Evolutionary conservation across 2,797 vertebrate genomes (phyloP).

Genomic region (Lepus townsendii): DNA sequence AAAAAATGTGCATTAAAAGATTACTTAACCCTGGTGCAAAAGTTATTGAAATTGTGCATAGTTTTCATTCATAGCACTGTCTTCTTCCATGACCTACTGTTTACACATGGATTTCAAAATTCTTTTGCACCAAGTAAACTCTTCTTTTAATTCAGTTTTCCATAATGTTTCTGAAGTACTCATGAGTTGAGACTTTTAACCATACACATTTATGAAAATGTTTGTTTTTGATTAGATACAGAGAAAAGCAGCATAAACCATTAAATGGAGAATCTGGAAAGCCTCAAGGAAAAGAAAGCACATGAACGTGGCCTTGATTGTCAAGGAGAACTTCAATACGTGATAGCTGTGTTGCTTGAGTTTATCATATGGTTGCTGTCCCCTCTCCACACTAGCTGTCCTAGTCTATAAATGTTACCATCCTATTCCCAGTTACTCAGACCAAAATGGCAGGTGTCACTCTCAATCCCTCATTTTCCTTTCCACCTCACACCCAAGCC

Average conservation of each 20-base stretch:
- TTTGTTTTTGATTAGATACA: neutral
- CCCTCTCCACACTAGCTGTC: neutral
- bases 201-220: neutral
- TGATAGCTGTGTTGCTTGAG: neutral
- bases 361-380: neutral
- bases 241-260: neutral
- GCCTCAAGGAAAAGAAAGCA: neutral
- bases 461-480: neutral
- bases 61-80: no score
- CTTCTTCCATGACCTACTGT: no score
- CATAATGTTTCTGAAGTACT: no score
- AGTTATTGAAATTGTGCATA: no score
- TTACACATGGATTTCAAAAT: no score
- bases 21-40: no score
- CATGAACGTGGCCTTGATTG: neutral
- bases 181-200: neutral
- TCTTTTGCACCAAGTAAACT: no score
- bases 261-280: neutral
- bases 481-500: neutral
- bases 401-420: neutral
- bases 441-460: neutral
- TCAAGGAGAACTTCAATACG: neutral
- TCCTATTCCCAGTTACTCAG: neutral
- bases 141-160: no score
- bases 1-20: no score